Conservation (phyloP, 2,797 vertebrate species). For the Malacoraja senta region DNA sequence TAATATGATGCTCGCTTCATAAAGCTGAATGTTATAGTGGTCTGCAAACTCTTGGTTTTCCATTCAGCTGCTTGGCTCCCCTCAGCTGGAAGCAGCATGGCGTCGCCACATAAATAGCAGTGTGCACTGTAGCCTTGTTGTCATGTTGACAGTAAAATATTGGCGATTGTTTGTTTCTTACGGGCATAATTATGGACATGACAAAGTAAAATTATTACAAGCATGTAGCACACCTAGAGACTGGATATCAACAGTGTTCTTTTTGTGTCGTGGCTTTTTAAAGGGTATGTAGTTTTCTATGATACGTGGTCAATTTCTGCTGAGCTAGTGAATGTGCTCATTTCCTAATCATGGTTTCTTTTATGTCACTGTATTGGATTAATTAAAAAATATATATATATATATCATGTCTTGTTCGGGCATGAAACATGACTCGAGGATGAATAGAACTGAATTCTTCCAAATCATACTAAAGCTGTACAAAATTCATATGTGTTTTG, state of each 20-base stretch:
- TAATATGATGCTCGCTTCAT: neutral
- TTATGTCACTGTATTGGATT: neutral
- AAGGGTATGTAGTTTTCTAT: neutral
- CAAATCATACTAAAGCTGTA: neutral
- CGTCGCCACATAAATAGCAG: neutral
- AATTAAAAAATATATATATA: neutral
- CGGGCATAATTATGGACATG: neutral
- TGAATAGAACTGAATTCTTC: neutral
- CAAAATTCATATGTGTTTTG: no score
- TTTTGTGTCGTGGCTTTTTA: neutral
- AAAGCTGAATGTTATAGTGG: neutral
- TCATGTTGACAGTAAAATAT: neutral
- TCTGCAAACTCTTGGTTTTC: neutral
- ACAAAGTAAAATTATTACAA: neutral
- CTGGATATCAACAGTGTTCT: neutral
- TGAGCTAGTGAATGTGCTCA: neutral
- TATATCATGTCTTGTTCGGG: neutral
- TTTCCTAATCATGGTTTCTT: neutral
- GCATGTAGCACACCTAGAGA: no score
- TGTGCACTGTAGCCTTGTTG: neutral
- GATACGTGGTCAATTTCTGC: neutral
- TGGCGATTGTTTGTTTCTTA: neutral
- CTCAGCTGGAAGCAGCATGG: neutral
- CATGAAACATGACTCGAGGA: neutral
- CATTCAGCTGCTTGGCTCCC: neutral